These are phyloP conservation scores for Grammomys surdaster DNA, from an alignment of 2,113 vertebrate species.

Conservation along the genomic window DNA sequence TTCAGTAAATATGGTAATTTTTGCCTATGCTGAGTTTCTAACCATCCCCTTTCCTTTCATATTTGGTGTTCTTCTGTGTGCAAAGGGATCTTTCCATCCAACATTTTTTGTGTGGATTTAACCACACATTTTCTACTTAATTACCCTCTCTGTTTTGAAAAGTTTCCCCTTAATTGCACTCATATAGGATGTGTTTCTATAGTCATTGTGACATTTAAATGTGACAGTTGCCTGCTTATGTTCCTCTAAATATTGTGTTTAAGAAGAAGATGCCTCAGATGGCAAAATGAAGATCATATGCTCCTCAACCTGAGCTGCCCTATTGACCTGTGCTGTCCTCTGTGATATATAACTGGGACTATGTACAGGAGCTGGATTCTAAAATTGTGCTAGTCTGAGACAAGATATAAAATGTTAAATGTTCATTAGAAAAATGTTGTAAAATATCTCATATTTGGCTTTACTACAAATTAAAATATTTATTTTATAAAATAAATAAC, in stretches of 20 bases:
- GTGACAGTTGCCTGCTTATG: constrained; percentile 77
- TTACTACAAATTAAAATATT: not conserved
- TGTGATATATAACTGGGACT: not conserved
- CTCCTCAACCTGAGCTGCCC: not conserved
- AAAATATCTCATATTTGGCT: not conserved
- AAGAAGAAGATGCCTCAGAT: constrained; percentile 41
- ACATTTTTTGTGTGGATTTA: constrained; percentile 80
- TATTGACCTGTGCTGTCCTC: not conserved
- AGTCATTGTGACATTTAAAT: constrained; percentile 74
- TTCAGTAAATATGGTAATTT: constrained; percentile 84
- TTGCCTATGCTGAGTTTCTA: constrained; percentile 75
- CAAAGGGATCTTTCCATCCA: constrained; percentile 76
- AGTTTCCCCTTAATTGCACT: constrained; percentile 82
- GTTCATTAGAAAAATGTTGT: not conserved
- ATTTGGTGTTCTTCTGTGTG: constrained; percentile 78
- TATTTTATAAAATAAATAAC: not conserved
- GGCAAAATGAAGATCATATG: constrained; percentile 40
- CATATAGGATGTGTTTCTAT: constrained; percentile 78
- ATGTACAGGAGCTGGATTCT: not conserved
- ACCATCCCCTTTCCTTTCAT: constrained; percentile 79
- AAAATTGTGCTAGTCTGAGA: not conserved
- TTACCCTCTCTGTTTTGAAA: constrained; percentile 80
- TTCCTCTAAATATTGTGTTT: constrained; percentile 70
- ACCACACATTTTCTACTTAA: constrained; percentile 84
- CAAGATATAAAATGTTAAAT: not conserved